Evolutionary conservation across 2,888 invertebrate genomes (phyloP), one percentile per base, ranked within the genome.

Genomic region (Nomada goodeniana): DNA sequence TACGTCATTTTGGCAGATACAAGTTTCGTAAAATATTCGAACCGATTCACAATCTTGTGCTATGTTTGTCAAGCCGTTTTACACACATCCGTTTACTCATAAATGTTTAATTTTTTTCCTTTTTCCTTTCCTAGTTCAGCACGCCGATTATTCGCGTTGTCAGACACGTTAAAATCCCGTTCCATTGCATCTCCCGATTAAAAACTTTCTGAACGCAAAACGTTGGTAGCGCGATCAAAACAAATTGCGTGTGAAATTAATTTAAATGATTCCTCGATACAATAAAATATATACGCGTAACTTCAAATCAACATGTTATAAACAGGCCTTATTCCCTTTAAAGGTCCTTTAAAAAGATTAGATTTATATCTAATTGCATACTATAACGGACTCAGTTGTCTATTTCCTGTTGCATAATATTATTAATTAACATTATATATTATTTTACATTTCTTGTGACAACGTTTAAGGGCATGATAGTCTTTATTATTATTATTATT

Each of bases 341-440:
- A 89, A 89, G 87, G 83, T 85, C 82, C 83, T 89, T 89, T 90
- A 91, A 89, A 61, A 91, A 91, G 90, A 88, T 92, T 92, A 91
- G 90, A 82, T 91, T 88, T 86, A 85, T 83, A 88, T 86, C 88
- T 90, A 89, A 90, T 90, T 90, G 86, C 88, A 86, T 91, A 88
- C 87, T 90, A 91, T 86, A 88, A 90, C 88, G 86, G 90, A 88
- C 83, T 88, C 86, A 88, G 89, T 36, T 88, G 88, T 87, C 87
- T 90, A 91, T 89, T 89, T 89, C 90, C 90, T 90, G 88, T 78
- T 89, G 86, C 88, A 87, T 89, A 90, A 88, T 88, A 91, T 89
- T 89, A 91, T 88, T 89, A 91, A 90, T 91, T 90, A 92, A 92
- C 89, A 89, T 91, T 91, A 93, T 90, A 91, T 93, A 92, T 92